phyloP scores from a whole-genome alignment of 2,113 vertebrate genomes.

The Phaethornis superciliosus region DNA sequence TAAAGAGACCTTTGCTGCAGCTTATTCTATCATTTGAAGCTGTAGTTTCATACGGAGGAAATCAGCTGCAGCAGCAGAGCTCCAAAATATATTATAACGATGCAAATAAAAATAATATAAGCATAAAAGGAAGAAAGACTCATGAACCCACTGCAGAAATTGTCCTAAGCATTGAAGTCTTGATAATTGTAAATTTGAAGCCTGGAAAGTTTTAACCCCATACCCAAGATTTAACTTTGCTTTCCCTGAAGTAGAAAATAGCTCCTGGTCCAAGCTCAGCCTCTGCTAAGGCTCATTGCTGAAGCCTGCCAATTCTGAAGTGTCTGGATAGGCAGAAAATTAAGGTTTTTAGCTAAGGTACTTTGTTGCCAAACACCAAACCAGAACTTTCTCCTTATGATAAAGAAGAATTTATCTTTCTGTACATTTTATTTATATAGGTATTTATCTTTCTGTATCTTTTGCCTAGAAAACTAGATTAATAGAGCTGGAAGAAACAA shows the following conservation, averaged over 20 bases:
- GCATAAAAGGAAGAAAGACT: neutral
- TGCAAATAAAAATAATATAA: neutral
- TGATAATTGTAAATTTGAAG: neutral
- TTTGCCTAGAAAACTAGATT: neutral
- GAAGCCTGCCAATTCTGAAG: neutral
- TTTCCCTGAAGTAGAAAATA: neutral
- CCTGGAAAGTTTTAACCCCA: fast-evolving
- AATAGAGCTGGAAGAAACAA: neutral
- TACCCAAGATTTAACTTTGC: neutral
- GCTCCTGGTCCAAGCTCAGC: neutral
- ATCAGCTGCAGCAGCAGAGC: neutral
- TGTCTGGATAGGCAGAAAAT: neutral
- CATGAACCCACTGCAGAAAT: neutral
- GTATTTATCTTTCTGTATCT: neutral
- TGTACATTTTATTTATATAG: neutral
- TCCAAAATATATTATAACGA: fast-evolving
- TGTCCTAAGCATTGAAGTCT: neutral
- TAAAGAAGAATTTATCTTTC: neutral
- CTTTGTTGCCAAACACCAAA: neutral
- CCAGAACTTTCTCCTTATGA: neutral
- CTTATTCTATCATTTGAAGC: neutral
- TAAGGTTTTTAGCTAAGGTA: neutral
- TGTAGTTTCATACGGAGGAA: fast-evolving
- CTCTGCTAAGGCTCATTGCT: neutral
- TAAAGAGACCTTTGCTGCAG: neutral